Base-by-base conservation (phyloP, 2,888 invertebrate species). In the Lithophane socia region DNA sequence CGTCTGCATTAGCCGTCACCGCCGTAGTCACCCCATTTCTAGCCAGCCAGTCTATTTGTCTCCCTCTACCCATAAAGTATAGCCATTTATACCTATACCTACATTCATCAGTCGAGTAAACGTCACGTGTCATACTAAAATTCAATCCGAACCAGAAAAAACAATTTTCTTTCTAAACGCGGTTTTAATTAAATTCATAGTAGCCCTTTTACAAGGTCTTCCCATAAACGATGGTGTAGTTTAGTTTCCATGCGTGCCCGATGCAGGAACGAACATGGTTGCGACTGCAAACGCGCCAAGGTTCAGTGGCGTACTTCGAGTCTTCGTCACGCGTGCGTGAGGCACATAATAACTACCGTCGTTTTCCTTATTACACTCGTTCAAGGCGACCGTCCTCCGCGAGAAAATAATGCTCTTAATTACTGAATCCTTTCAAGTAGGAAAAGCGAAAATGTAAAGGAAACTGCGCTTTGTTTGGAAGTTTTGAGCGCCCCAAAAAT, bases 311-410 rank as follows among this genome's bases (percentile, higher is more conserved):
- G 75, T 82, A 82, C 79, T 54, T 61, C 49, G 75, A 44, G 74
- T 64, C 71, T 64, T 78, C 87, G 85, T 83, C 77, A 85, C 70
- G 79, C 73, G 80, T 75, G 77, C 82, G 84, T 84, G 89, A 71
- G 77, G 56, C 73, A 74, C 79, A 88, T 88, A 83, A 74, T 77
- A 86, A 89, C 69, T 69, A 80, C 75, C 63, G 47, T 65, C 10
- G 73, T 88, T 88, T 88, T 88, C 88, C 88, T 86, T 78, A 75
- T 81, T 85, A 81, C 73, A 73, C 70, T 64, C 56, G 64, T 56
- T 61, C 87, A 88, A 88, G 88, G 89, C 79, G 42, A 75, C 54
- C 56, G 66, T 77, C 49, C 63, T 77, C 49, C 63, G 54, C 73
- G 70, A 81, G 80, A 84, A 82, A 80, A 83, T 78, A 82, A 78